Base-by-base conservation (phyloP, 2,888 invertebrate species). In the Ochropleura plecta region DNA sequence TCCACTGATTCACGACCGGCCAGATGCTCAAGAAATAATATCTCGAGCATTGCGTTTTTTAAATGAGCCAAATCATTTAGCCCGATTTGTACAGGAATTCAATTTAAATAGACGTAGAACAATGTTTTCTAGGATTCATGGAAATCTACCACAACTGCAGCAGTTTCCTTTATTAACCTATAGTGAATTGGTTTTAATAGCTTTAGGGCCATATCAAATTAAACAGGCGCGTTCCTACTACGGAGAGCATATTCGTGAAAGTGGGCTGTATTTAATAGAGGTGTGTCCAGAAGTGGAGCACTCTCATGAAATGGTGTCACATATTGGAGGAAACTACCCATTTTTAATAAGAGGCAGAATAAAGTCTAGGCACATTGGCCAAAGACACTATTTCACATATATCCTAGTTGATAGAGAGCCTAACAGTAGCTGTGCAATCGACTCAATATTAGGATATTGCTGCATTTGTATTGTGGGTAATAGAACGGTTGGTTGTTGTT, bases 41-140 rank as follows among this genome's bases (percentile, higher is more conserved):
- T 49, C 49, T 7, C 60, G 60, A 60, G 40, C 60, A 40, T 40
- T 60, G 60, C 60, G 30, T 16, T 59, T 59, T 40, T 59, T 59
- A 40, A 59, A 59, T 9, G 59, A 59, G 59, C 59, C 59, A 59
- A 59, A 59, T 40, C 40, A 40, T 59, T 59, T 59, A 59, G 40
- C 55, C 9, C 40, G 40, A 40, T 59, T 59, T 59, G 40, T 40
- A 0, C 59, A 40, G 40, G 40, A 59, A 59, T 59, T 40, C 5
- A 40, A 59, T 59, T 59, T 40, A 55, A 55, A 55, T 55, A 55
- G 20, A 55, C 20, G 55, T 55, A 55, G 20, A 55, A 55, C 55
- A 59, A 59, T 40, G 40, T 40, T 59, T 18, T 40, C 59, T 59
- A 59, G 40, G 40, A 59, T 59, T 59, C 16, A 59, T 59, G 59